A percentile compares a stretch with the other conserved stretches of the same genome.
Evolutionary conservation across 2,797 vertebrate genomes (phyloP).

Genomic region (Heliangelus exortis): DNA sequence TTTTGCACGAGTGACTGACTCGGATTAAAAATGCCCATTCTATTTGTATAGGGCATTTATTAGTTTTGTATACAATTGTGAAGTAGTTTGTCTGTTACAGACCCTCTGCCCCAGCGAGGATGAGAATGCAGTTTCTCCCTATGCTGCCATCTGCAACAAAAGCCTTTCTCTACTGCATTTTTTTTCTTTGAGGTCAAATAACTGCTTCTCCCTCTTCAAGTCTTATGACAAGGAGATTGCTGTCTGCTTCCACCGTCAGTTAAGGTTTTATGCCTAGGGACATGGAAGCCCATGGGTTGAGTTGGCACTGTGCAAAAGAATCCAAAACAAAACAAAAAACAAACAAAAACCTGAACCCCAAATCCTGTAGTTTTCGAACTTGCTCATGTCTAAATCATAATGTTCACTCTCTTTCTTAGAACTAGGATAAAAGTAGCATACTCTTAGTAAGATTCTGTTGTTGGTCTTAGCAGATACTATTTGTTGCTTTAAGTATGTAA

Average conservation of each 20-base stretch:
- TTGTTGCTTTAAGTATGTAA: not conserved
- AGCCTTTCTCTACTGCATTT: not conserved
- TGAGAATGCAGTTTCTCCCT: not conserved
- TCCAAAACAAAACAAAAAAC: too few species aligned
- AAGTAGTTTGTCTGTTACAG: not conserved
- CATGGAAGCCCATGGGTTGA: not conserved
- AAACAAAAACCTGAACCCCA: too few species aligned
- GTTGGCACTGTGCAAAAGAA: not conserved
- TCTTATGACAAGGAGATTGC: not conserved
- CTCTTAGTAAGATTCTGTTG: not conserved
- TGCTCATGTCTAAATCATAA: not conserved
- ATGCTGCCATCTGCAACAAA: fast-evolving
- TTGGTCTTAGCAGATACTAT: not conserved
- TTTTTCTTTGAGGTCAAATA: not conserved
- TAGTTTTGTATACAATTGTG: not conserved
- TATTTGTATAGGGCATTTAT: not conserved
- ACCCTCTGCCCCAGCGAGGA: not conserved
- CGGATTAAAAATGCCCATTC: not conserved
- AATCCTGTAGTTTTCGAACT: not conserved
- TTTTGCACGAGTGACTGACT: not conserved
- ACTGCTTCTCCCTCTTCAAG: not conserved
- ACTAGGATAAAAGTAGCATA: not conserved
- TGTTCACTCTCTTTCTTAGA: not conserved
- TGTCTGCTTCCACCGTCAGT: not conserved
- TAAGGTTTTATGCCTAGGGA: not conserved